phyloP scores from a whole-genome alignment of 2,113 vertebrate species.

The Stegastes partitus region DNA sequence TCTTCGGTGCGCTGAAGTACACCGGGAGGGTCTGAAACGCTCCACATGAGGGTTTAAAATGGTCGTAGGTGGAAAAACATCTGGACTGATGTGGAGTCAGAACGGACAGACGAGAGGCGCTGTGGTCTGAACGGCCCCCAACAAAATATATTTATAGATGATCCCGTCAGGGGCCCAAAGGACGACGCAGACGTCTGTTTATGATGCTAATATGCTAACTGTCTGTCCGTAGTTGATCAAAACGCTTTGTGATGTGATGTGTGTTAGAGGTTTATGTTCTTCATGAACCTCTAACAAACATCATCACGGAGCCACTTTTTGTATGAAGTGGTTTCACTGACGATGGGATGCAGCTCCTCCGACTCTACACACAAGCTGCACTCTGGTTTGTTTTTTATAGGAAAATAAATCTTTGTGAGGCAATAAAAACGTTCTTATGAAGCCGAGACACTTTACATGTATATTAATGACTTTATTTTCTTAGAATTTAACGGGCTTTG shows the following conservation, averaged over 20 bases:
- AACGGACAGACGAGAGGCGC: neutral
- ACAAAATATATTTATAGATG: neutral
- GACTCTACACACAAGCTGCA: too few species aligned
- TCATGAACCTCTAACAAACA: too few species aligned
- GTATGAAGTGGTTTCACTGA: too few species aligned
- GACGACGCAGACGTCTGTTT: conserved; percentile 31
- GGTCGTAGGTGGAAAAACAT: neutral
- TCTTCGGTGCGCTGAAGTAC: conserved; percentile 76
- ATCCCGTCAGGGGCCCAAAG: conserved; percentile 20
- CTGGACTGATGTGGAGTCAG: neutral
- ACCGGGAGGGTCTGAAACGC: conserved; percentile 65
- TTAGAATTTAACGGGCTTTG: neutral
- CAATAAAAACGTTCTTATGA: too few species aligned
- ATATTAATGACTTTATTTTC: neutral
- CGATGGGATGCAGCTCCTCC: too few species aligned
- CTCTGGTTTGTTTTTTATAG: too few species aligned
- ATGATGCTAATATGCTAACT: neutral
- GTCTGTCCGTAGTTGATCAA: conserved; percentile 12
- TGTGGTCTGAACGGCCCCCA: conserved; percentile 41
- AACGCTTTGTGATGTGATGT: neutral
- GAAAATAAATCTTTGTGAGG: too few species aligned
- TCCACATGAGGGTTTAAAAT: neutral
- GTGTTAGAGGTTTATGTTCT: conserved; percentile 12
- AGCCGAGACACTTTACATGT: neutral
- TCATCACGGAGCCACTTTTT: too few species aligned